phyloP scores from a whole-genome alignment of 1,140 invertebrate species.

The Apis dorsata region DNA sequence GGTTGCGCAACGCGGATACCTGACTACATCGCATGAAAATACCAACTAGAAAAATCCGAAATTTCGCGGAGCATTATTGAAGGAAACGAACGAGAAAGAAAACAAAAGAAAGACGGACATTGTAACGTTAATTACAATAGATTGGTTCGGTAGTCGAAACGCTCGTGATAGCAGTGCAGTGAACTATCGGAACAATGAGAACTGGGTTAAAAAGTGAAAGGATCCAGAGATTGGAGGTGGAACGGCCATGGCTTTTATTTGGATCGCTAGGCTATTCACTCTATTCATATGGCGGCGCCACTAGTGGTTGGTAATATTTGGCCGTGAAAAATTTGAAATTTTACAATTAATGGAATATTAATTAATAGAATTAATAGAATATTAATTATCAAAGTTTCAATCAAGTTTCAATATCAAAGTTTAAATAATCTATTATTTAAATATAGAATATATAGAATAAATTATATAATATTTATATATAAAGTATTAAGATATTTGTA shows the following conservation, averaged over 20 bases:
- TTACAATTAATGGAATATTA: too few species aligned
- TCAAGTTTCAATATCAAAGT: too few species aligned
- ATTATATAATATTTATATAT: too few species aligned
- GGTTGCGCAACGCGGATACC: neutral
- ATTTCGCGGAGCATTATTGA: conserved; percentile 3
- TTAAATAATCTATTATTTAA: too few species aligned
- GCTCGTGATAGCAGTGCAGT: conserved; percentile 53
- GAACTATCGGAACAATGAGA: conserved; percentile 65
- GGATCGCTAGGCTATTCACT: too few species aligned
- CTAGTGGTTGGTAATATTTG: too few species aligned
- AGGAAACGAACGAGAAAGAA: conserved; percentile 1
- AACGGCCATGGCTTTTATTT: conserved; percentile 32
- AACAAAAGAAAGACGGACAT: neutral
- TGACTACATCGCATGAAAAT: neutral
- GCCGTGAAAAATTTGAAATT: too few species aligned
- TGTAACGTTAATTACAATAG: conserved; percentile 29
- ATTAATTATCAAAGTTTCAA: too few species aligned
- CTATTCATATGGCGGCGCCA: too few species aligned
- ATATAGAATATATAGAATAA: too few species aligned
- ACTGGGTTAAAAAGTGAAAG: conserved; percentile 78
- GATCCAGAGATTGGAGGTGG: conserved; percentile 58
- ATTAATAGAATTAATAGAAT: too few species aligned
- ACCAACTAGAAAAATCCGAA: neutral
- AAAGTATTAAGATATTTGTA: too few species aligned
- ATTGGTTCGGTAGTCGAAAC: conserved; percentile 30